Evolutionary conservation across 2,113 vertebrate genomes (phyloP).

Genomic region (Corapipo altera): DNA sequence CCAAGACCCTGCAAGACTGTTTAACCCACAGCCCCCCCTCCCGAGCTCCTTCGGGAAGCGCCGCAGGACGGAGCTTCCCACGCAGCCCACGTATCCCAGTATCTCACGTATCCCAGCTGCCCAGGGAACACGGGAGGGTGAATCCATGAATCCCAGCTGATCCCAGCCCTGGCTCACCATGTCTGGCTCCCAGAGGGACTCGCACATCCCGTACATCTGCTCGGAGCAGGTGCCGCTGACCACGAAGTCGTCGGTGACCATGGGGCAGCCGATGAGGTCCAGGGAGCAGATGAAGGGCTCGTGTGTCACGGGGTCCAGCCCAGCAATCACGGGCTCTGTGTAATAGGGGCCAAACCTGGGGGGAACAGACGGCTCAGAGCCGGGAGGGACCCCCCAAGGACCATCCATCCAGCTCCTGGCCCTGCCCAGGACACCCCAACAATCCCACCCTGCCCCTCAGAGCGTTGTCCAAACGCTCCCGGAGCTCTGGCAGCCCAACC

Average conservation of each 20-base stretch:
- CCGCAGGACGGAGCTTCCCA: not conserved
- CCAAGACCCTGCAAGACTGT: not conserved
- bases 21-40: not conserved
- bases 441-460: not conserved
- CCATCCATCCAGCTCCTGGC: not conserved
- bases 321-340: slow-evolving; percentile 94
- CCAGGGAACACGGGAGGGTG: not conserved
- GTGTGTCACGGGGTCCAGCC: slow-evolving; percentile 87
- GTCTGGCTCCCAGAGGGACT: slow-evolving; percentile 94
- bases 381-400: not conserved
- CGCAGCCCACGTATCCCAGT: rapidly evolving
- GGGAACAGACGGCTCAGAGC: not conserved
- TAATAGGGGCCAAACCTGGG: slow-evolving; percentile 95
- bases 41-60: rapidly evolving
- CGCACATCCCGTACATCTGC: slow-evolving; percentile 99
- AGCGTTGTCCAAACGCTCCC: not conserved
- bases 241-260: slow-evolving; percentile 96
- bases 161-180: slow-evolving; percentile 80
- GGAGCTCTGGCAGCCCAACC: not conserved
- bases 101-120: too few species aligned
- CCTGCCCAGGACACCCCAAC: not conserved
- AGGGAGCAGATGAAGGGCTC: slow-evolving; percentile 96
- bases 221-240: slow-evolving; percentile 95
- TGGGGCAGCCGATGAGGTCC: slow-evolving; percentile 95
- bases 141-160: rapidly evolving